Conservation (phyloP, 2,888 invertebrate genomes). For the Hydrotaea diabolus region DNA sequence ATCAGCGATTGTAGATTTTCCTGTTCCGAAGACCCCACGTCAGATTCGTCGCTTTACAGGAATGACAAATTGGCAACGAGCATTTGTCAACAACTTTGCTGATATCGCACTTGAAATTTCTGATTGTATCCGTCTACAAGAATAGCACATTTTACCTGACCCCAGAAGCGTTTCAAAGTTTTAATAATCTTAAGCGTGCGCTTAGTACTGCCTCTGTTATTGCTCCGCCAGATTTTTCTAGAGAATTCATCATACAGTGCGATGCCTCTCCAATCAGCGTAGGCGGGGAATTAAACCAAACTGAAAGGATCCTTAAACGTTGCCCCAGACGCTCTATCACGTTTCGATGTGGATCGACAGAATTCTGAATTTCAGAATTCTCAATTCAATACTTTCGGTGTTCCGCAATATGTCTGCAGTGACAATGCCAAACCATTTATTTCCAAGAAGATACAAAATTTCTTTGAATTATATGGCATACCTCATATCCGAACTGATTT, state of each 20-base stretch:
- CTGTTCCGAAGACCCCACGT: constrained; percentile 39
- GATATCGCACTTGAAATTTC: constrained; percentile 46
- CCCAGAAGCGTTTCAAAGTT: not conserved
- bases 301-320: constrained; percentile 34
- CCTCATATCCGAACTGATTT: constrained; percentile 64
- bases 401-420: too few relatives aligned
- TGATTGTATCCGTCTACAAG: constrained; percentile 31
- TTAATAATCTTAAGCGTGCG: constrained; percentile 49
- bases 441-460: too few relatives aligned
- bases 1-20: constrained; percentile 32
- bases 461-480: constrained; percentile 52
- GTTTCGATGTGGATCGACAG: too few relatives aligned
- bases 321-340: constrained; percentile 35
- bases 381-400: too few relatives aligned
- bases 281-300: constrained; percentile 52
- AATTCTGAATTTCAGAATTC: too few relatives aligned
- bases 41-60: constrained; percentile 50
- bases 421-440: too few relatives aligned
- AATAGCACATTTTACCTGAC: constrained; percentile 14
- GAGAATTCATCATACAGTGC: constrained; percentile 46
- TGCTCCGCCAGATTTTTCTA: too few relatives aligned
- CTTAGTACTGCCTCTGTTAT: too few relatives aligned
- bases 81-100: constrained; percentile 44
- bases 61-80: constrained; percentile 46
- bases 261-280: constrained; percentile 30